Conservation (phyloP, 2,888 invertebrate species). For the Nephrotoma appendiculata region DNA sequence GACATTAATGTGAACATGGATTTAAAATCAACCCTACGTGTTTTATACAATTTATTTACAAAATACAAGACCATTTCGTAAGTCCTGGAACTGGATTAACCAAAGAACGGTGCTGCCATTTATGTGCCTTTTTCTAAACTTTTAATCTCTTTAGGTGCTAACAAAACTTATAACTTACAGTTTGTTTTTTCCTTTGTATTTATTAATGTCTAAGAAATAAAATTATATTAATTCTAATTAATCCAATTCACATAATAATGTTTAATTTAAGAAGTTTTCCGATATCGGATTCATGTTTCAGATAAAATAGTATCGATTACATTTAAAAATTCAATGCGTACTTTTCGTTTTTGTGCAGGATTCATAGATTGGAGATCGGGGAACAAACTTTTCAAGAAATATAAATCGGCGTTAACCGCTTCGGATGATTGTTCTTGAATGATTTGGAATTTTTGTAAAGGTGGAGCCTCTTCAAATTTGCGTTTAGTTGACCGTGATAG, state of each 20-base stretch:
- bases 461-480: neutral
- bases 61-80: slow-evolving; percentile 66
- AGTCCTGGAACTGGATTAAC: slow-evolving; percentile 10
- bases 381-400: slow-evolving; percentile 38
- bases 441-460: neutral
- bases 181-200: neutral
- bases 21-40: slow-evolving; percentile 89
- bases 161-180: neutral
- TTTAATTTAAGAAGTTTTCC: neutral
- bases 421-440: neutral
- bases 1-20: slow-evolving; percentile 98
- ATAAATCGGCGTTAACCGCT: slow-evolving; percentile 13
- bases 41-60: slow-evolving; percentile 91
- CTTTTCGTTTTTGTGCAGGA: slow-evolving; percentile 36
- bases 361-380: slow-evolving; percentile 36
- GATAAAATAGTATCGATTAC: slow-evolving; percentile 27
- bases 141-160: neutral
- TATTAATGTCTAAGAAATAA: neutral
- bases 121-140: neutral
- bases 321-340: slow-evolving; percentile 37
- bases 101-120: neutral
- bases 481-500: neutral
- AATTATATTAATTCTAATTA: neutral
- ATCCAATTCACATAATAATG: neutral
- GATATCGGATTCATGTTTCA: neutral